Base-by-base conservation (phyloP, 2,888 invertebrate species). In the Prosopocoilus inquinatus region DNA sequence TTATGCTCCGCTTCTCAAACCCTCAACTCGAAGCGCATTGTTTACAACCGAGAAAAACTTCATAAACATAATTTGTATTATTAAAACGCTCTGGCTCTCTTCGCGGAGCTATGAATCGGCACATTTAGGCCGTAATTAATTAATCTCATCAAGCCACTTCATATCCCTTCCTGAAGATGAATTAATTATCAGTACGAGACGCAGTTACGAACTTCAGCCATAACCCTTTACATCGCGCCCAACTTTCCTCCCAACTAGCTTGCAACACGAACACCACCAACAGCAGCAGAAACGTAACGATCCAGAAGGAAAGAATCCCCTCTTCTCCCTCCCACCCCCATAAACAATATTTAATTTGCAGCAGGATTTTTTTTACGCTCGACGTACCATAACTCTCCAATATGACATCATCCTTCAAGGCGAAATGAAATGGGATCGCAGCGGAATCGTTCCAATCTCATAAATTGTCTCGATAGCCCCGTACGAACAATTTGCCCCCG, bases 401-500 rank as follows among this genome's bases (percentile, higher is more conserved):
- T 36, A 36, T 12, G 12, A 36, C 12, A 36, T 36, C 36, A 12
- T 36, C n/a, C 36, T n/a, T n/a, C 36, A 11, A 36, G 36, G n/a
- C 12, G 11, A 12, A 12, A 36, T 12, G 12, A 36, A 36, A 12
- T 41, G 41, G 13, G 41, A 41, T 48, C 53, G 48, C 35, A 15
- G 43, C 43, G 44, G 44, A 44, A 36, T 32, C 44, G 46, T 50
- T 55, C 55, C 54, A 39, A 59, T 59, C 48, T 50, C 53, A 53
- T 59, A 59, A 59, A 59, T 59, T 50, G 59, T 50, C 56, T 59
- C 64, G 67, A 70, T 68, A 68, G 71, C 71, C 20, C 20, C 68
- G 66, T n/a, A n/a, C n/a, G 65, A 67, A 67, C 69, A 72, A 72
- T 73, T 70, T 68, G 66, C 69, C 64, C 69, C 64, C 64, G 68